Percentiles rank a stretch among this genome's conserved stretches.
These are phyloP conservation scores for Aurelia coerulea DNA, from an alignment of 30 jellyfish, hydroid and myxozoan species.

Conservation along the genomic window DNA sequence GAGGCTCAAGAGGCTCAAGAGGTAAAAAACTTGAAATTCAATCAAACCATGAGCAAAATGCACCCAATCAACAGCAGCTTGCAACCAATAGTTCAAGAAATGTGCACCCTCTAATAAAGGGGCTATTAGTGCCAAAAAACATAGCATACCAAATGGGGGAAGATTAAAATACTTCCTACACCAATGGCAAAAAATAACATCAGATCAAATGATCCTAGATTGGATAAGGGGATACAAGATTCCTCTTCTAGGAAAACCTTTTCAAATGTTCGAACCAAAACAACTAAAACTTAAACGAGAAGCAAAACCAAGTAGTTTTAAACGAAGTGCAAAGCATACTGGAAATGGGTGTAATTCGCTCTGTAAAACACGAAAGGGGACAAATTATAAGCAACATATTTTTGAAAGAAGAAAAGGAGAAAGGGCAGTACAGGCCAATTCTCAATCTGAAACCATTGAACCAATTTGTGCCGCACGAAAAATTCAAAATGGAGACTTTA, in stretches of 20 bases:
- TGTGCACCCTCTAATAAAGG: slow-evolving; percentile 11
- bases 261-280: slow-evolving; percentile 10
- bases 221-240: slow-evolving; percentile 28
- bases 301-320: background rate
- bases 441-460: slow-evolving; percentile 3
- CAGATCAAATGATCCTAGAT: slow-evolving; percentile 1
- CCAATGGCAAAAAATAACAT: slow-evolving; percentile 11
- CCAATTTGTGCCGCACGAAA: slow-evolving; percentile 2
- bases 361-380: slow-evolving; percentile 12
- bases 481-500: background rate
- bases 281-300: slow-evolving; percentile 5
- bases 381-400: slow-evolving; percentile 22
- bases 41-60: background rate
- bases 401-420: slow-evolving; percentile 15
- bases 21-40: background rate
- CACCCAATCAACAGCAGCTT: background rate
- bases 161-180: slow-evolving; percentile 4
- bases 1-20: slow-evolving; percentile 11
- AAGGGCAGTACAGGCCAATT: slow-evolving; percentile 15
- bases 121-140: background rate
- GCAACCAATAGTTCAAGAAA: slow-evolving; percentile 1
- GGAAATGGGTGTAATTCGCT: slow-evolving; percentile 30
- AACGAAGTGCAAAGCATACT: slow-evolving; percentile 19
- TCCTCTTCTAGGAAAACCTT: slow-evolving; percentile 17
- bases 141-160: slow-evolving; percentile 12